These are phyloP conservation scores for Drosophila tristis DNA, from an alignment of 1,140 invertebrate species.

Conservation along the genomic window DNA sequence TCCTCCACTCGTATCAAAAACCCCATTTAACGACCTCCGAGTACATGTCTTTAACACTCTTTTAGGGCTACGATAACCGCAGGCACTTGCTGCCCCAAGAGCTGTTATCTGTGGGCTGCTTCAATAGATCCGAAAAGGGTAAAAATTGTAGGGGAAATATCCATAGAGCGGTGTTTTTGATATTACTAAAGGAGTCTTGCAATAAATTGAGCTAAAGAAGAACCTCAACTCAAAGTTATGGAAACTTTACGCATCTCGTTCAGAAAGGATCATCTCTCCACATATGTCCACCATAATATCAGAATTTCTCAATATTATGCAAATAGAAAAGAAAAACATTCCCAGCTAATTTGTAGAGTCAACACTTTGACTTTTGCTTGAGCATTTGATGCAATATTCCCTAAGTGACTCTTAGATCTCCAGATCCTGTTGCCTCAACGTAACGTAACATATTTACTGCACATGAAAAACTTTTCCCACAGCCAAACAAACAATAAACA, in stretches of 20 bases:
- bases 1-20: constrained; percentile 47
- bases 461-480: constrained; percentile 66
- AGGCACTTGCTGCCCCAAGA: constrained; percentile 3
- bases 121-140: too few relatives aligned
- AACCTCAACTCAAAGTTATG: too few relatives aligned
- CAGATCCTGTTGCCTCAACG: too few relatives aligned
- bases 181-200: neutral
- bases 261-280: neutral
- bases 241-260: too few relatives aligned
- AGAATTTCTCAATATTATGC: neutral
- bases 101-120: constrained; percentile 18
- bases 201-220: too few relatives aligned
- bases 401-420: neutral
- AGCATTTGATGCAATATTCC: constrained; percentile 58
- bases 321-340: constrained; percentile 20
- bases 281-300: neutral
- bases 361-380: constrained; percentile 51
- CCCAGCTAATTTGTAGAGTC: constrained; percentile 47
- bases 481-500: constrained; percentile 30
- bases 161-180: neutral
- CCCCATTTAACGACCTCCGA: constrained; percentile 40
- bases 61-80: constrained; percentile 44
- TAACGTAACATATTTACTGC: constrained; percentile 51
- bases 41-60: constrained; percentile 68
- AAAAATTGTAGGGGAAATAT: neutral